These are phyloP conservation scores for Halictus ligatus DNA, from an alignment of 2,888 invertebrate genomes.

Conservation along the genomic window DNA sequence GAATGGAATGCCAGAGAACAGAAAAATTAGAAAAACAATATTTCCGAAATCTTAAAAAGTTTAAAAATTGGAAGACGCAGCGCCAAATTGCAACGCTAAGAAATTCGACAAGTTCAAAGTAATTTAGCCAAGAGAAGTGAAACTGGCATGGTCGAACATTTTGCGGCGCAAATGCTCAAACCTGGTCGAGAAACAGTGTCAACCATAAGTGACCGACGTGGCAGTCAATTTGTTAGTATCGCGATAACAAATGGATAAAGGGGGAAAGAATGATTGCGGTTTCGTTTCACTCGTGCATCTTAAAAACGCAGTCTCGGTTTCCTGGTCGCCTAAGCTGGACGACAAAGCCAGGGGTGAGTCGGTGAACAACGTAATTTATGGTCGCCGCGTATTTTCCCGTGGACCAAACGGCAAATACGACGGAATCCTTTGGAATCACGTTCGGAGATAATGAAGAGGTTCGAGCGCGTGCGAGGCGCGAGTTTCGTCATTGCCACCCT, in stretches of 20 bases:
- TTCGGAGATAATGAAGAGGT: constrained; percentile 50
- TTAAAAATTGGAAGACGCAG: too few species aligned
- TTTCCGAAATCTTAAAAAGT: not conserved
- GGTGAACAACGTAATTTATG: not conserved
- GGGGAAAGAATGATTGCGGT: not conserved
- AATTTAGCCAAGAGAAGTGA: too few species aligned
- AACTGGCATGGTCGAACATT: too few species aligned
- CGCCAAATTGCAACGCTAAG: too few species aligned
- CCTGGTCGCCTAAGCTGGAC: not conserved
- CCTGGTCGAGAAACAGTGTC: too few species aligned
- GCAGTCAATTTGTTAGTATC: too few species aligned
- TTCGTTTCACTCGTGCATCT: not conserved
- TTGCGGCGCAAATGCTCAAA: too few species aligned
- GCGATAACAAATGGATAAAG: not conserved
- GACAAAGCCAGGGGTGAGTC: not conserved
- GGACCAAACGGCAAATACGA: constrained; percentile 16
- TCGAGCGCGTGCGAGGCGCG: constrained; percentile 15
- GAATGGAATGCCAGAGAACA: too few species aligned
- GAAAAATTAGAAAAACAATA: not conserved
- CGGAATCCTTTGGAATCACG: constrained; percentile 39
- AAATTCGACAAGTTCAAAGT: not conserved
- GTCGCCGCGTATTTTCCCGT: not conserved
- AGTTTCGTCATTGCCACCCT: constrained; percentile 40
- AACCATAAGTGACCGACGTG: too few species aligned
- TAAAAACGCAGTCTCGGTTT: not conserved